Evolutionary conservation across 30 jellyfish, hydroid and myxozoan genomes (phyloP), one percentile per base, ranked within the genome.

Genomic region (Morbakka virulenta): DNA sequence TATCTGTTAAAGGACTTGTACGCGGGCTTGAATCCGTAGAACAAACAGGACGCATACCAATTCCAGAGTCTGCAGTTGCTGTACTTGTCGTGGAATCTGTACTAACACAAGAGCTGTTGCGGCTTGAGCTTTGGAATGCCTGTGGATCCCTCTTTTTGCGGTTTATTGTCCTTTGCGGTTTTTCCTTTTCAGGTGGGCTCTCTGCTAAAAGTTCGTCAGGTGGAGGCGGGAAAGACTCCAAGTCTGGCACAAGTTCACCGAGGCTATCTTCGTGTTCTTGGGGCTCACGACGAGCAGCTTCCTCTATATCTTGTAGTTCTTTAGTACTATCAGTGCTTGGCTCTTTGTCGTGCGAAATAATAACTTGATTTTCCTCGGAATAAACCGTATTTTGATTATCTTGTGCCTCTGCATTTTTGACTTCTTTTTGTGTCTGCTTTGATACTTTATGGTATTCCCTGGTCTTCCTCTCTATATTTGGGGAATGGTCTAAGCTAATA

Each of bases 51-150:
- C 97, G 77, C 33, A 89, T 89, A 21, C 83, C 97, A 17, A 89
- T 89, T 1, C 97, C 97, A 0, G 97, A 89, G 63, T 89, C 97
- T 57, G 72, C 79, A 30, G 97, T 89, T 23, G 94, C 69, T 33
- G 95, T 89, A 61, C 97, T 89, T 31, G 85, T 73, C 35, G 95
- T 89, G 4, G 97, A 89, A 30, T 89, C 97, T 0, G 97, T 89
- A 28, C 97, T 89, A 14, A 89, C 97, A 64, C 97, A 89, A 26
- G 97, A 89, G 47, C 87, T 89, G 76, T 83, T 89, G 17, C 97
- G 76, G 67, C 97, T 89, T 28, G 87, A 57, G 17, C 77, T 78
- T 22, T 29, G 29, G 2, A 32, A 52, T 14, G 84, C 32, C 34
- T 81, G 79, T n/a, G 69, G 88, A 52, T 89, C 95, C 23, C 86